Evolutionary conservation across 2,888 invertebrate species (phyloP).

Genomic region (Eledona agricola): DNA sequence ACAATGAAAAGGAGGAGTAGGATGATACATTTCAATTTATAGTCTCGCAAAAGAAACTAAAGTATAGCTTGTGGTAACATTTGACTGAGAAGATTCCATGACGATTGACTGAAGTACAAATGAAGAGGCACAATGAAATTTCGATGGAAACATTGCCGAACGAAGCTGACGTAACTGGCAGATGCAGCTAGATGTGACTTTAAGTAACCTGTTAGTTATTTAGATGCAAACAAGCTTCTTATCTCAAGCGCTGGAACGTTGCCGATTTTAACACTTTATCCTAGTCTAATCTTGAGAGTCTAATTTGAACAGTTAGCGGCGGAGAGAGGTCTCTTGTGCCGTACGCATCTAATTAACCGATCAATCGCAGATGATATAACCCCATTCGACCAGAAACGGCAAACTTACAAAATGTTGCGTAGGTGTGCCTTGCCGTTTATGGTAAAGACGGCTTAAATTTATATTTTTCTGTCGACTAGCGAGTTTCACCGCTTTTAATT

Average conservation of each 20-base stretch:
- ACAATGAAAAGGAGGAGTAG: no score
- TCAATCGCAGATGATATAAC: slow-evolving; percentile 12
- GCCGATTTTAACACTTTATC: slow-evolving; percentile 18
- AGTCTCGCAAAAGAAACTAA: no score
- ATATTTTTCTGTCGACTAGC: slow-evolving; percentile 11
- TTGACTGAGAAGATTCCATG: no score
- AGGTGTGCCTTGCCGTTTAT: slow-evolving; percentile 15
- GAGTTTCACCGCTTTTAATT: slow-evolving; percentile 13
- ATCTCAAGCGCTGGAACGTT: slow-evolving; percentile 8
- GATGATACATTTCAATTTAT: no score
- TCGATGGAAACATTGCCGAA: no score
- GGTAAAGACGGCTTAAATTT: slow-evolving; percentile 10
- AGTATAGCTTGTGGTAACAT: no score
- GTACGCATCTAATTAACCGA: slow-evolving; percentile 9
- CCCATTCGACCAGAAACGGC: slow-evolving; percentile 17
- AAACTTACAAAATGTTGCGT: slow-evolving; percentile 19
- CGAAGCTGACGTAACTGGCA: background rate
- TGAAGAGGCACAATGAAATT: no score
- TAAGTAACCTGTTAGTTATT: slow-evolving; percentile 17
- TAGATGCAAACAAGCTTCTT: slow-evolving; percentile 25
- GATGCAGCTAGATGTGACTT: slow-evolving; percentile 1
- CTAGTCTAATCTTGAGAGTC: slow-evolving; percentile 7
- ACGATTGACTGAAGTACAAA: no score
- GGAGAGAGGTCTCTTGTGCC: slow-evolving; percentile 11
- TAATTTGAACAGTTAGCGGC: slow-evolving; percentile 3